Percentiles rank a stretch among this genome's conserved stretches.
These are phyloP conservation scores for Chondrosia reniformis DNA, from an alignment of 37 sponge, comb jelly and placozoan genomes.

Conservation along the genomic window DNA sequence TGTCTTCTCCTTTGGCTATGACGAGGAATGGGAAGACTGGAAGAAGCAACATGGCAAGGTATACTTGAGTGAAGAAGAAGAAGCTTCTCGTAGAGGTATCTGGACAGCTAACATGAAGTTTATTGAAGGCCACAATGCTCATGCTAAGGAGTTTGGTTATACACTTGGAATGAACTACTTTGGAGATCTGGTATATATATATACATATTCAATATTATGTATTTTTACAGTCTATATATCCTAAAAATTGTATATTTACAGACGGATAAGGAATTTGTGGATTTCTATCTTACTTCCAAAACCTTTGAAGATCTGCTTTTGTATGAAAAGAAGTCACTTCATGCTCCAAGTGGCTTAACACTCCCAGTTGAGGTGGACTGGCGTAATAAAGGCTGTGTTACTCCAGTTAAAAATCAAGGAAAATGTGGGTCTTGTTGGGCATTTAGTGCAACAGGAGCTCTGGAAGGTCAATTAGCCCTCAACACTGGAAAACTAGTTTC, in stretches of 20 bases:
- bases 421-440: constrained; percentile 96
- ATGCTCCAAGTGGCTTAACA: too few relatives aligned
- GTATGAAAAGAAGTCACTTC: too few relatives aligned
- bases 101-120: constrained; percentile 55
- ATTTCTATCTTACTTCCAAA: too few relatives aligned
- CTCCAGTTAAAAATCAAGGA: constrained; percentile 68
- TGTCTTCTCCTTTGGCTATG: too few relatives aligned
- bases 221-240: too few relatives aligned
- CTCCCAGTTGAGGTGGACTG: constrained; percentile 63
- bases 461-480: constrained; percentile 91
- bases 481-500: constrained; percentile 87
- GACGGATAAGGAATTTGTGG: too few relatives aligned
- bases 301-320: too few relatives aligned
- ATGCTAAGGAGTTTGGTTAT: constrained; percentile 45
- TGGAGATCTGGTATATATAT: constrained; percentile 46
- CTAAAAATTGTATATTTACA: too few relatives aligned
- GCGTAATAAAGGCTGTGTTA: constrained; percentile 62
- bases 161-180: constrained; percentile 56
- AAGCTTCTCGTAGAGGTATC: constrained; percentile 27
- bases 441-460: constrained; percentile 89
- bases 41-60: constrained; percentile 38
- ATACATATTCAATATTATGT: neutral
- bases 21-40: constrained; percentile 60
- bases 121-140: constrained; percentile 48
- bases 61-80: constrained; percentile 37